Base-by-base conservation (phyloP, 1,140 invertebrate genomes). In the Zaprionus ghesquierei region DNA sequence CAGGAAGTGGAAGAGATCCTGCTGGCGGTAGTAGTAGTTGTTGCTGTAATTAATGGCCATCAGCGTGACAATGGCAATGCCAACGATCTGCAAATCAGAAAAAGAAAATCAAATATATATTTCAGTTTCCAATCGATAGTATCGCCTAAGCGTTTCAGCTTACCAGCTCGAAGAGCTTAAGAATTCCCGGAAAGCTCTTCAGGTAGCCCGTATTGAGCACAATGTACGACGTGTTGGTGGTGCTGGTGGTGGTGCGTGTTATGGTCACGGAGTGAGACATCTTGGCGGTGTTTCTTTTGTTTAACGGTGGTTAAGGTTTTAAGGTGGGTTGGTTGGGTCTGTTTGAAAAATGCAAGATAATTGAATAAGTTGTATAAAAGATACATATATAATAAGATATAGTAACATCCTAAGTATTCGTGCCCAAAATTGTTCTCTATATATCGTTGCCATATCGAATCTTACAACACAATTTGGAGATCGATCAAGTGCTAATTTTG, bases 241-340 rank as follows among this genome's bases (percentile, higher is more conserved):
- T 95, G 13, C 96, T 96, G n/a, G 96, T 96, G 18, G 96, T 96
- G 22, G 96, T 96, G 69, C 96, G 94, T 13, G 96, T 96, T 41
- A 97, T 95, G 35, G 96, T 97, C 74, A 97, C 95, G 35, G 95
- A 94, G 92, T 97, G 96, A 69, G 96, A 96, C 96, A 97, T 97
- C 72, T 92, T 94, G 75, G 51, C 53, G 55, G 58, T 55, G 23
- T 9, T 29, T 77, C 46, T 56, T n/a, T n/a, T n/a, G n/a, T n/a
- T n/a, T 53, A 56, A 44, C 63, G 64, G 59, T 74, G 44, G 33
- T 44, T 49, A 6, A 10, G 51, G 25, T 31, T 27, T 62, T 23
- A 51, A 51, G 70, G 62, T 74, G 60, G 74, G 46, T 71, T 66
- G 50, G 41, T 62, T 70, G 55, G 50, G 49, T 63, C 56, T 72